phyloP scores from a whole-genome alignment of 2,888 invertebrate species.

The Blomia tropicalis region DNA sequence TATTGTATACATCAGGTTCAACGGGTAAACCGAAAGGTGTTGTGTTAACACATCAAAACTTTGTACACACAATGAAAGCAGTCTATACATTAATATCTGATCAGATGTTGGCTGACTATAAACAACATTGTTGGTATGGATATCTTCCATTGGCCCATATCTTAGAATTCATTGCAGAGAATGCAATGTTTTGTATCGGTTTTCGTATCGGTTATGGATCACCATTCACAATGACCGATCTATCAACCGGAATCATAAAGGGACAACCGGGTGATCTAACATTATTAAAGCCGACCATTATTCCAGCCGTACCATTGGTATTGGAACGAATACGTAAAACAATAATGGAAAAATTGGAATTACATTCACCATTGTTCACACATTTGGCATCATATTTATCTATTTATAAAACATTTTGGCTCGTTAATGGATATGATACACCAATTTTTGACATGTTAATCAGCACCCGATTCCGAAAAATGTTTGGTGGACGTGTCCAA shows the following conservation, averaged over 20 bases:
- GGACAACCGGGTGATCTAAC: constrained; percentile 86
- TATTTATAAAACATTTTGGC: constrained; percentile 24
- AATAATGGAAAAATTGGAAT: constrained; percentile 6
- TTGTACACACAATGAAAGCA: constrained; percentile 30
- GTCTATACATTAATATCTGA: background rate
- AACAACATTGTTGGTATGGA: constrained; percentile 61
- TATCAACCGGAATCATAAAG: constrained; percentile 39
- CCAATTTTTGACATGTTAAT: constrained; percentile 23
- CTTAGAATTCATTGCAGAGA: constrained; percentile 61
- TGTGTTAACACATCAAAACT: constrained; percentile 30
- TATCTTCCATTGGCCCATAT: constrained; percentile 94
- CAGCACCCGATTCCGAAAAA: background rate
- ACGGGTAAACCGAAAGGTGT: constrained; percentile 35
- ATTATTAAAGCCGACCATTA: constrained; percentile 72
- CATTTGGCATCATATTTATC: constrained; percentile 13
- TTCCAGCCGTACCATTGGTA: constrained; percentile 71
- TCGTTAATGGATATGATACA: constrained; percentile 16
- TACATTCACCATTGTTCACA: constrained; percentile 42
- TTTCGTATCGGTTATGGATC: constrained; percentile 90
- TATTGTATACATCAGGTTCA: constrained; percentile 91
- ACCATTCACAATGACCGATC: constrained; percentile 53
- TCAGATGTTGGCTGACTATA: background rate
- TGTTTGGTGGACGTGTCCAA: constrained; percentile 74
- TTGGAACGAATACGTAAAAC: constrained; percentile 25
- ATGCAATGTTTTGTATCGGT: constrained; percentile 62